Evolutionary conservation across 1,140 invertebrate genomes (phyloP).

Genomic region (Dryas iulia): DNA sequence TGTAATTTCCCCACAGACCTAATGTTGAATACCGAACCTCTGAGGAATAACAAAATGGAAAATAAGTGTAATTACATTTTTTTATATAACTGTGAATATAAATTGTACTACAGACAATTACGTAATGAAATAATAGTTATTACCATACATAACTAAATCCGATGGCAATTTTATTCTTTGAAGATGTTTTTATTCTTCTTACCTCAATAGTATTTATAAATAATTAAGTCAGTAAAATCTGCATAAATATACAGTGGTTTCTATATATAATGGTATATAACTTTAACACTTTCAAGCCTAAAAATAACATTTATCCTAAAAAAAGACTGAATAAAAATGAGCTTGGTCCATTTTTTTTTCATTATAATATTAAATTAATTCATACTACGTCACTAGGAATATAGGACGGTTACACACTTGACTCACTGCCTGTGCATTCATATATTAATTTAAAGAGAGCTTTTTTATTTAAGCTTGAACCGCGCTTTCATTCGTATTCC

Average conservation of each 20-base stretch:
- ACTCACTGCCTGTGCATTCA: background rate
- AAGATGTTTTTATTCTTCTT: too few relatives aligned
- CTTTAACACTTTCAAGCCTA: too few relatives aligned
- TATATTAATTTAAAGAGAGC: background rate
- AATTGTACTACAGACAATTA: too few relatives aligned
- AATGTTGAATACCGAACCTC: background rate
- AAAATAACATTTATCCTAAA: too few relatives aligned
- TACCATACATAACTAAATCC: too few relatives aligned
- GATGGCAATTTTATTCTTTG: too few relatives aligned
- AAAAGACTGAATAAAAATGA: background rate
- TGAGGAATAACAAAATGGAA: background rate
- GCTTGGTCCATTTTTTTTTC: background rate
- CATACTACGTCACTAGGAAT: background rate
- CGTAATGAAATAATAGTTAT: too few relatives aligned
- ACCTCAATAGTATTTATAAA: too few relatives aligned
- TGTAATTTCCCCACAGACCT: conserved; percentile 6
- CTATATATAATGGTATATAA: too few relatives aligned
- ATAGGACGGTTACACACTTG: background rate
- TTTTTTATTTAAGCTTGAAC: background rate
- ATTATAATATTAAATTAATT: background rate
- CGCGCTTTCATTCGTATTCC: background rate
- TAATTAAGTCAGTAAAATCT: too few relatives aligned
- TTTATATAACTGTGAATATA: background rate
- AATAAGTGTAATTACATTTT: background rate
- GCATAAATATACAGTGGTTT: too few relatives aligned